Base-by-base conservation (phyloP, 1,140 invertebrate genomes). In the Teleogryllus occipitalis region DNA sequence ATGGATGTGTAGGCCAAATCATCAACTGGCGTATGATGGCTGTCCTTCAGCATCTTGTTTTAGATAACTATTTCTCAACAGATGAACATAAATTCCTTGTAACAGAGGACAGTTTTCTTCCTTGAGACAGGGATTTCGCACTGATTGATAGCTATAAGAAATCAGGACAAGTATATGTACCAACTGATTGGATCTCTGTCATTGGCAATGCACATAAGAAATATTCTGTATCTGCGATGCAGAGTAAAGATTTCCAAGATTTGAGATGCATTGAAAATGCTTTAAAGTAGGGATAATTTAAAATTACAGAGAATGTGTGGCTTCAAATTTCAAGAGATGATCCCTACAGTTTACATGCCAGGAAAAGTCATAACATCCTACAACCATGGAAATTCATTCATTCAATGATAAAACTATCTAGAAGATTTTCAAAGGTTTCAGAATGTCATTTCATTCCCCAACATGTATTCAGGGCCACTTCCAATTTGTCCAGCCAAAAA, bases 121-220 rank as follows among this genome's bases (percentile, higher is more conserved):
- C 18, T 22, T 75, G 75, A 8, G 22, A 14, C 22, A 21, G 75
- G 27, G 27, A 75, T 77, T 82, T 82, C 72, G 81, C 81, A 49
- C 15, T 82, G 14, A 80, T 82, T 49, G 81, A 82, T 74, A 77
- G 27, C 10, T 12, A 75, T 12, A 15, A 75, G 27, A 39, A 22
- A 21, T 75, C 75, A 21, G 75, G 10, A 10, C 18, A 10, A 75
- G 75, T 75, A 8, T 75, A 75, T 39, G 22, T 75, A 21, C 75
- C 75, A 21, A 15, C 10, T 21, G 75, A 75, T 21, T 75, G 75
- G 75, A 39, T 75, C 10, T 22, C 75, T 75, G 22, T 75, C 27
- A 75, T 75, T 21, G 75, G 18, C 10, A 75, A 75, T 22, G 75
- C 75, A 15, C 10, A 22, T 10, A 12, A 15, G 10, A 75, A 75